Evolutionary conservation across 2,888 invertebrate species (phyloP), one percentile per base, ranked within the genome.

Genomic region (Cosmia pyralina): DNA sequence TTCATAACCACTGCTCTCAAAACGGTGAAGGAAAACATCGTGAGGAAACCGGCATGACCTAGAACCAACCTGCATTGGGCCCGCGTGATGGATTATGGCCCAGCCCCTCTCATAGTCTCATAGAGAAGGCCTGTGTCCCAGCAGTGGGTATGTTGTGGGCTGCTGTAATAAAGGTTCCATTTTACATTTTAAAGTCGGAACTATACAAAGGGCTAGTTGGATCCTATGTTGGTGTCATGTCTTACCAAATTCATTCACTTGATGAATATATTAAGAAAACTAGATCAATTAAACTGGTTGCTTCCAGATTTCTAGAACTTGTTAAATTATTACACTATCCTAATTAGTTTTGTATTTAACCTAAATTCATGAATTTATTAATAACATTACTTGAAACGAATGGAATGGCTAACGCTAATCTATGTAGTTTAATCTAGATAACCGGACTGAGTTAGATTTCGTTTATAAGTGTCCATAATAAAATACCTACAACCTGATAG

Each of bases 331-430:
- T 57, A 44, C 28, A 57, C 4, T 55, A 22, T 44, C 11, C 41
- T 74, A 74, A 65, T 58, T 55, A 34, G 50, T 74, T 74, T 44
- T 15, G 48, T 50, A 73, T 28, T 73, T 73, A 73, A 48, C 73
- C 64, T 64, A 57, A 55, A 74, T 74, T 75, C 34, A 44, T 50
- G 46, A 46, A 44, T 34, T 19, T 34, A 75, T 52, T 10, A 22
- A 22, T 64, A 13, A 44, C n/a, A 13, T 63, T 46, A 48, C 17
- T 48, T 73, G 22, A 28, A 28, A 41, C 17, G 8, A 52, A 38
- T 53, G 17, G 8, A 41, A 28, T 19, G 53, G 10, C 4, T 13
- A 19, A 34, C 34, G 28, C 17, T 55, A n/a, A 48, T 28, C 15
- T 44, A 38, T 38, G 38, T 38, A 38, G 6, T 38, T 38, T 38